A percentile compares a stretch with the other conserved stretches of the same genome.
Conservation (phyloP, 2,113 vertebrate species). For the Albula goreensis region DNA sequence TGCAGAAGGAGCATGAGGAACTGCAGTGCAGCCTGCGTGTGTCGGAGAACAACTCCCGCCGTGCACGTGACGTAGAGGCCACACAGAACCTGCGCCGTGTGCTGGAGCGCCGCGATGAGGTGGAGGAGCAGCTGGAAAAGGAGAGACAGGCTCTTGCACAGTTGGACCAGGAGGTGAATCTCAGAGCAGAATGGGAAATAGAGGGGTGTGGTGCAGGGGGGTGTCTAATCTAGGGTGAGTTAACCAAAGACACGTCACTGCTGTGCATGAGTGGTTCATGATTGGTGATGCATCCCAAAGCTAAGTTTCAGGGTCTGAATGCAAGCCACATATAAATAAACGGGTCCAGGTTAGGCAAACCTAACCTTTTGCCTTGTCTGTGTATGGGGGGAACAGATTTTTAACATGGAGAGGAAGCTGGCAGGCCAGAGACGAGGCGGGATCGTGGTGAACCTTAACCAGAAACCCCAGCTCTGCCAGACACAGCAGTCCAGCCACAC, state of each 20-base stretch:
- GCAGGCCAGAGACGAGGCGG: constrained; percentile 39
- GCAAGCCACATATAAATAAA: neutral
- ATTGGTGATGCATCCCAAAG: neutral
- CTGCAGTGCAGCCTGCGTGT: constrained; percentile 62
- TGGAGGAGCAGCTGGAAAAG: constrained; percentile 60
- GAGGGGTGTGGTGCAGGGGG: no score
- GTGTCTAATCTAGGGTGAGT: no score
- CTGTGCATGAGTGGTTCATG: no score
- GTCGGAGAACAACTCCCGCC: constrained; percentile 56
- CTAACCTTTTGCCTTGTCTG: neutral
- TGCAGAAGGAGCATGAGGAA: constrained; percentile 68
- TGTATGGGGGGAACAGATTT: constrained; percentile 63
- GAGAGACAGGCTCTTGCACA: constrained; percentile 62
- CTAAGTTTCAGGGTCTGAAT: neutral
- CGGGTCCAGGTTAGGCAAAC: neutral
- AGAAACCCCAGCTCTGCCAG: constrained; percentile 45
- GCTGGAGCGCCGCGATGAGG: constrained; percentile 58
- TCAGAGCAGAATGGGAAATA: neutral
- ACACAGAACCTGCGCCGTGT: constrained; percentile 57
- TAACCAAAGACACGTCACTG: no score
- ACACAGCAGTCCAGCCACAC: constrained; percentile 60
- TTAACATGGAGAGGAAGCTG: constrained; percentile 61
- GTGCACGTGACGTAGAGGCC: constrained; percentile 58
- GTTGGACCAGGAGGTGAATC: constrained; percentile 74
- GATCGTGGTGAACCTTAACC: constrained; percentile 28